Base-by-base conservation (phyloP, 2,888 invertebrate genomes). In the Amphimallon solstitiale region DNA sequence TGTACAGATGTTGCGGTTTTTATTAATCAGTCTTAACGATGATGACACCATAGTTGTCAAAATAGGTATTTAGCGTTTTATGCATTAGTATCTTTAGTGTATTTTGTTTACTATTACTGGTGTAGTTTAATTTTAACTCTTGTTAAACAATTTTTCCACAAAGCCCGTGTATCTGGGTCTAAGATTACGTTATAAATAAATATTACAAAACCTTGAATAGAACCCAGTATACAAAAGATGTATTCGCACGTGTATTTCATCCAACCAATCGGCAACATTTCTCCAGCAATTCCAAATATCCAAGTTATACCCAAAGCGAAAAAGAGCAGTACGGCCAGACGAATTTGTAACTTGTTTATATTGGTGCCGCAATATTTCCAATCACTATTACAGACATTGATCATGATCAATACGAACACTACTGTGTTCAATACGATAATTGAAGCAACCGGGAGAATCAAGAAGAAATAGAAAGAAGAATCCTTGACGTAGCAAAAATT, bases 221-320 rank as follows among this genome's bases (percentile, higher is more conserved):
- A 48, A 1, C 37, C 54, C 6, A 65, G 40, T 14, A 65, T 48
- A 17, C 46, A 56, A 21, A 65, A 65, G 7, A 29, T 12, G n/a
- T 65, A 65, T 0, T 48, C 6, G 10, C 29, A 38, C 0, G 29
- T 12, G n/a, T 48, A 23, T 45, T 54, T 56, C 17, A 56, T 34
- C 64, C 64, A 65, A 17, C 35, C 19, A n/a, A 21, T 35, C 1
- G 54, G 35, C 14, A 59, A 12, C 3, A 59, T 34, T 37, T 66
- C 51, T 1, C 19, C 38, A 5, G 61, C 7, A n/a, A 66, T 37
- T 6, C 65, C 60, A 14, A 66, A 60, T 2, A 61, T 52, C 65
- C 65, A 66, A n/a, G 65, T 60, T 10, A 66, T 51, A 1, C 65
- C 65, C 6, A 66, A 19, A 37, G 61, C 52, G 23, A 66, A 66